Conservation (phyloP, 1,140 invertebrate genomes). For the Hylyphantes graminicola region DNA sequence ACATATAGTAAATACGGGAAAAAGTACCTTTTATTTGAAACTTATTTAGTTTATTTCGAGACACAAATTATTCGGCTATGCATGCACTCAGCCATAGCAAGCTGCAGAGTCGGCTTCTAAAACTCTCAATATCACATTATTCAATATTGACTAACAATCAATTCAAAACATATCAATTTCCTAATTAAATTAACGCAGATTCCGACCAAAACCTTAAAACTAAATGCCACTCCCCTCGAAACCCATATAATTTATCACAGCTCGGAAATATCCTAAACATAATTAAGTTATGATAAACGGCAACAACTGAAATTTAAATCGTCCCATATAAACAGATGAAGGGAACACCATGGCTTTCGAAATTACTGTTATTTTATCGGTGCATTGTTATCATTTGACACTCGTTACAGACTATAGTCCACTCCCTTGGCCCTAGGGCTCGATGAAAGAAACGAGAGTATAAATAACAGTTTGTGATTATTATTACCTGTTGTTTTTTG, state of each 20-base stretch:
- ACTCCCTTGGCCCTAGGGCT: neutral
- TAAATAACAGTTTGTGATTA: neutral
- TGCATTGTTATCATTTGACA: neutral
- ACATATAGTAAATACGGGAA: too few relatives aligned
- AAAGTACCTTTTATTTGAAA: too few relatives aligned
- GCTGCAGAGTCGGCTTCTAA: neutral
- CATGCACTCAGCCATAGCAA: too few relatives aligned
- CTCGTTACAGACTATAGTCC: neutral
- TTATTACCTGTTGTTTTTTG: neutral
- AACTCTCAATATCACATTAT: neutral
- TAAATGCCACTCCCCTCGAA: too few relatives aligned
- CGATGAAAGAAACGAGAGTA: neutral
- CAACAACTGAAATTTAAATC: slow-evolving; percentile 6
- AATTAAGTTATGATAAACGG: neutral
- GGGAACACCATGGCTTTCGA: neutral
- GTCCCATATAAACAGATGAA: neutral
- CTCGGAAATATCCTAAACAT: neutral
- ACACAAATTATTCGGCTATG: too few relatives aligned
- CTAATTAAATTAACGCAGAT: neutral
- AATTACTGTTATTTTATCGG: slow-evolving; percentile 19
- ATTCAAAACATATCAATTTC: neutral
- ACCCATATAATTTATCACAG: neutral
- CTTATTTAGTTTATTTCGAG: too few relatives aligned
- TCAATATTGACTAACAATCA: neutral
- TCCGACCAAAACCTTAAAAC: neutral